Percentiles rank a stretch among this genome's conserved stretches.
Evolutionary conservation across 35 echinoderm and acorn worm species (phyloP).

Genomic region (Eucidaris tribuloides): DNA sequence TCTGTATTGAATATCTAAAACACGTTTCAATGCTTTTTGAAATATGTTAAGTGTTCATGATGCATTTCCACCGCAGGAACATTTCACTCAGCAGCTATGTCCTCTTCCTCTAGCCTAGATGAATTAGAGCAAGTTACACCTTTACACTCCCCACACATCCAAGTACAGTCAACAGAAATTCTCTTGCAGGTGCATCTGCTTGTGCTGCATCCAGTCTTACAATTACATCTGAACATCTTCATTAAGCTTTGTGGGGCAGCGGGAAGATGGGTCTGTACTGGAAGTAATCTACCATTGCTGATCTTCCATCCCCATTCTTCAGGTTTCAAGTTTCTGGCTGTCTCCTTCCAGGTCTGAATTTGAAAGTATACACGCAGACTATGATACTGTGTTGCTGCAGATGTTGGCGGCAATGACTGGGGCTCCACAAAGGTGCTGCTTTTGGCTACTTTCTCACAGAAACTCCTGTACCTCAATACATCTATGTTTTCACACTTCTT

Average conservation of each 20-base stretch:
- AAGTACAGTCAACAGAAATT: slow-evolving; percentile 36
- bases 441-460: slow-evolving; percentile 43
- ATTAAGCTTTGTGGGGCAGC: slow-evolving; percentile 38
- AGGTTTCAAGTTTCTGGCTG: not conserved
- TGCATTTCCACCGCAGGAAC: too few species aligned
- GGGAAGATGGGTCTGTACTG: slow-evolving; percentile 1
- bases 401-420: slow-evolving; percentile 7
- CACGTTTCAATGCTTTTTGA: too few species aligned
- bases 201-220: slow-evolving; percentile 42
- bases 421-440: slow-evolving; percentile 16
- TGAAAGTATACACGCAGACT: slow-evolving; percentile 48
- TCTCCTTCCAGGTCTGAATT: slow-evolving; percentile 42
- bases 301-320: slow-evolving; percentile 50
- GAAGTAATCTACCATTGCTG: not conserved
- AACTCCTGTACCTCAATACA: slow-evolving; percentile 11
- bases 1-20: too few species aligned
- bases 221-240: slow-evolving; percentile 41
- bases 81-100: too few species aligned
- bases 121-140: slow-evolving; percentile 32
- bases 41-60: too few species aligned
- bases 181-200: slow-evolving; percentile 52
- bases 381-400: slow-evolving; percentile 44
- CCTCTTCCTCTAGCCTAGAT: not conserved
- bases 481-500: slow-evolving; percentile 28
- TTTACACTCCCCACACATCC: slow-evolving; percentile 25